phyloP scores from a whole-genome alignment of 2,888 invertebrate genomes.

The Nebria brevicollis region DNA sequence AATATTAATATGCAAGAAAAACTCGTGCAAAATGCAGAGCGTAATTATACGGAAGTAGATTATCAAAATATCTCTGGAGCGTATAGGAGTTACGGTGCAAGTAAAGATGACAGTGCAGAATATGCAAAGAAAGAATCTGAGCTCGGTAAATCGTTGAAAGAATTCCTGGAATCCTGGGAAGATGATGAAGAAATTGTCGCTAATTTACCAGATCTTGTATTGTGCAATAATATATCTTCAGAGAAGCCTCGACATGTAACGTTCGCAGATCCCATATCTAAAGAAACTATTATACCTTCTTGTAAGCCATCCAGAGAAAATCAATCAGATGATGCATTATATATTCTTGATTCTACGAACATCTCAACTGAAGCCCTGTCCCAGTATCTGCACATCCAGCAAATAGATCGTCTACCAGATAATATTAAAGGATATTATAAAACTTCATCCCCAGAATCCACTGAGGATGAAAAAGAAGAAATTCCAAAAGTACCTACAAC shows the following conservation, averaged over 20 bases:
- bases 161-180: conserved; percentile 42
- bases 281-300: conserved; percentile 23
- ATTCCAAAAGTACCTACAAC: neutral
- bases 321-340: conserved; percentile 29
- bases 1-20: conserved; percentile 25
- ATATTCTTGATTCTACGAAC: conserved; percentile 32
- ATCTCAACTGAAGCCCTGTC: conserved; percentile 35
- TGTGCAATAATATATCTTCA: conserved; percentile 35
- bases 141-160: conserved; percentile 37
- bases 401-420: conserved; percentile 29
- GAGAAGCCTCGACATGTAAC: conserved; percentile 23
- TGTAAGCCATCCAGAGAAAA: neutral
- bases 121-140: conserved; percentile 35
- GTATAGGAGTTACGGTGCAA: neutral
- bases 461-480: conserved; percentile 8
- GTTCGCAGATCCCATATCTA: conserved; percentile 5
- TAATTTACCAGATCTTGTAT: conserved; percentile 41
- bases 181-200: conserved; percentile 44
- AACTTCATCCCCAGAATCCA: neutral
- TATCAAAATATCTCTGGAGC: conserved; percentile 18
- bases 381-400: conserved; percentile 37
- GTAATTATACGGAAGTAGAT: conserved; percentile 4
- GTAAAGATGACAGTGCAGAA: neutral
- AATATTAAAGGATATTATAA: conserved; percentile 40
- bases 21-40: conserved; percentile 3